Base-by-base conservation (phyloP, 2,113 vertebrate species). In the Cephalopterus ornatus region DNA sequence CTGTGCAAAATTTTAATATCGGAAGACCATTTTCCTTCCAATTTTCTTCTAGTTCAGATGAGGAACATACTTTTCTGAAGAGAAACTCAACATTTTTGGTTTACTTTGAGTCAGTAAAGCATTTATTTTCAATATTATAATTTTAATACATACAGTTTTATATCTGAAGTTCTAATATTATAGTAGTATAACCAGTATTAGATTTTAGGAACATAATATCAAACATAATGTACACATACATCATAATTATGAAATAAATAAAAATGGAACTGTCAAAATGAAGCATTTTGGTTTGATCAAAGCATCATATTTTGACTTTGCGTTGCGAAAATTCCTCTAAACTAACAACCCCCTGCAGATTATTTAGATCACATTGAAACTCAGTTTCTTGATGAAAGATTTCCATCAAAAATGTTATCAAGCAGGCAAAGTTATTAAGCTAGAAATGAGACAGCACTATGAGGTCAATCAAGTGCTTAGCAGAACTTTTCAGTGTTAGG, bases 181-280 rank as follows among this genome's bases (percentile, higher is more conserved):
- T 32, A 89, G 32, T 55, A 68, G 47, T 61, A 79, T 75, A 93
- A 88, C 8, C 11, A 92, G 21, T 91, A 85, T 75, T 89, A 86
- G 56, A 75, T 65, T 89, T 91, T 59, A 93, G 80, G 50, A 92
- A 87, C 47, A 71, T 93, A 86, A 92, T 77, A 84, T 72, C 63
- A 67, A 94, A 39, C 19, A 47, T 81, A 96, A 86, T 80, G 67
- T 83, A 68, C 35, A 58, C 37, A 96, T 92, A 52, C 32, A 89
- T 96, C 81, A 92, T 68, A 35, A 61, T 89, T 79, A 92, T 79
- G 37, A 90, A 94, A 88, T 42, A 95, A 94, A 85, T 70, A 94
- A 94, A 90, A 92, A 80, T 93, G 28, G 32, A 95, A 90, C 74
- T 92, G 82, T 90, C 95, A 94, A 94, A 92, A 90, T 46, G 26